These are phyloP conservation scores for Nycticebus coucang DNA, from an alignment of 2,113 vertebrate species.

Conservation along the genomic window DNA sequence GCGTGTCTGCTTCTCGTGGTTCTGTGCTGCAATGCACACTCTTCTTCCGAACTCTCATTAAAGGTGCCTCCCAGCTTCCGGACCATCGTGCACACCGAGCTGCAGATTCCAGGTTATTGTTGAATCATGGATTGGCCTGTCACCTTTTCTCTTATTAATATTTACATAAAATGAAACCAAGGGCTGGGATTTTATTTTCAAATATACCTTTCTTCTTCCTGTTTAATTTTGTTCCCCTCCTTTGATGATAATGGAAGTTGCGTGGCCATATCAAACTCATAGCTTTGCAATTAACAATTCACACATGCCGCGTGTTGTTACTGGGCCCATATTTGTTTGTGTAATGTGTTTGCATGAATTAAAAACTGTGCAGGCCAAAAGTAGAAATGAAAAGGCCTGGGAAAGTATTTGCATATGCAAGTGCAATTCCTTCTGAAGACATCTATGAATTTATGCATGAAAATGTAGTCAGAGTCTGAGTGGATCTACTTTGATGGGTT, in stretches of 20 bases:
- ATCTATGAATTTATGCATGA: constrained; percentile 81
- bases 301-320: constrained; percentile 69
- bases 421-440: constrained; percentile 81
- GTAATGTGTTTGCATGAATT: constrained; percentile 78
- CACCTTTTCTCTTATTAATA: constrained; percentile 66
- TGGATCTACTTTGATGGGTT: constrained; percentile 82
- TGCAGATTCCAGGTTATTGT: constrained; percentile 26
- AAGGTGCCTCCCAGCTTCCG: background rate
- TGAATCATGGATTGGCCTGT: constrained; percentile 42
- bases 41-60: constrained; percentile 10
- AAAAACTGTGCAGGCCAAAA: constrained; percentile 70
- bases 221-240: constrained; percentile 48
- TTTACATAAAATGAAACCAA: constrained; percentile 51
- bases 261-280: constrained; percentile 62
- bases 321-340: constrained; percentile 77
- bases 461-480: constrained; percentile 81
- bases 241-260: constrained; percentile 63
- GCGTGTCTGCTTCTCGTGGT: background rate
- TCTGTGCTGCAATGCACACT: background rate
- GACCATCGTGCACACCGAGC: background rate
- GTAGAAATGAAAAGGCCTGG: constrained; percentile 73
- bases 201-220: constrained; percentile 47
- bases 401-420: constrained; percentile 68
- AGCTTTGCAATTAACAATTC: constrained; percentile 73
- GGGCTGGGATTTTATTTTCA: constrained; percentile 49